Base-by-base conservation (phyloP, 2,113 vertebrate species). In the Clinocottus analis region DNA sequence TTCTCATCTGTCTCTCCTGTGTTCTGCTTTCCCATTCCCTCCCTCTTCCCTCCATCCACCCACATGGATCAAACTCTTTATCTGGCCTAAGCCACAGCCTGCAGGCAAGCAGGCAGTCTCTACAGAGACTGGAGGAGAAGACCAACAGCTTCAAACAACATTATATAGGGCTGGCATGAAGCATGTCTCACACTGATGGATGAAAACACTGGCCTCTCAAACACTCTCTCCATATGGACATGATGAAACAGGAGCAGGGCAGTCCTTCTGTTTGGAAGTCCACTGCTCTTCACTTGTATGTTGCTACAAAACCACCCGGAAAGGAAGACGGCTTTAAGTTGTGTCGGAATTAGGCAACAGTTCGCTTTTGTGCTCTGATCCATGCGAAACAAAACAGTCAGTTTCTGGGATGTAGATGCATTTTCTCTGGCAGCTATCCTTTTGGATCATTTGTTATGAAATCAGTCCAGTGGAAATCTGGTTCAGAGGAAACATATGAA, bases 1-100 rank as follows among this genome's bases (percentile, higher is more conserved):
- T 64, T 84, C 74, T 33, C 35, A 53, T 68, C 61, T 55, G 6
- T 49, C 6, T 61, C 79, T 53, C 45, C 61, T 77, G 61, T 83
- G 85, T 77, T 90, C 87, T 86, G 75, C 66, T 82, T 83, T 78
- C 72, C 70, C 82, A 53, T 82, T 81, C 70, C 69, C 66, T 72
- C 82, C 61, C 73, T 85, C 77, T 77, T 85, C 72, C 77, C 77
- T 88, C 88, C 79, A 82, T 89, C 87, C 88, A 80, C 86, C 78
- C 86, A 87, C 85, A 74, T 90, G 92, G 93, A 93, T 93, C 91
- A 91, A 85, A 90, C 90, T 91, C 87, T 93, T 93, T 94, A 94
- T 94, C 90, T 92, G 91, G 89, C 90, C 88, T 89, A 86, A 92
- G 89, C 91, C 82, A 86, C 86, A 84, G 90, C 92, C 87, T 75